These are phyloP conservation scores for Macrosoma leucophasiata DNA, from an alignment of 2,888 invertebrate genomes.

Conservation along the genomic window DNA sequence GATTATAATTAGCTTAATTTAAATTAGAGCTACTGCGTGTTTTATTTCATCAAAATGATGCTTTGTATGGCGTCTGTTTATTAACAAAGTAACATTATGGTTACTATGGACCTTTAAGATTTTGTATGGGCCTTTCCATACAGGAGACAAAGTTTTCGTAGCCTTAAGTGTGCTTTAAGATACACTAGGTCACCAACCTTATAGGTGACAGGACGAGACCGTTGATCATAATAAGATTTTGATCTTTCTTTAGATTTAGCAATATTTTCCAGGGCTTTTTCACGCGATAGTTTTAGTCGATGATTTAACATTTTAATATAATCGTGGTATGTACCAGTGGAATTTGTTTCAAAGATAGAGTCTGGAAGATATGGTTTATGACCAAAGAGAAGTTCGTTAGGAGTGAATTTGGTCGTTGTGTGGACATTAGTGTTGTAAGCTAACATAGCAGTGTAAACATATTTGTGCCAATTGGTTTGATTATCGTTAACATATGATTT, in stretches of 20 bases:
- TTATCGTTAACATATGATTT: slow-evolving; percentile 20
- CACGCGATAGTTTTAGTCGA: slow-evolving; percentile 25
- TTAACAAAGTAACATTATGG: slow-evolving; percentile 23
- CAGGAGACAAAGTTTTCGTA: slow-evolving; percentile 24
- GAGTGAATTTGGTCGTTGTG: slow-evolving; percentile 14
- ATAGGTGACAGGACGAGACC: slow-evolving; percentile 13
- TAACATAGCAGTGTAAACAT: slow-evolving; percentile 23
- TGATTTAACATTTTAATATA: slow-evolving; percentile 28
- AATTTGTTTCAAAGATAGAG: slow-evolving; percentile 1
- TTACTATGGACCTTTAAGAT: slow-evolving; percentile 26
- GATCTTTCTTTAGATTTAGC: slow-evolving; percentile 27
- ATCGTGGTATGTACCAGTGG: slow-evolving; percentile 20
- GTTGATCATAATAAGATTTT: slow-evolving; percentile 27
- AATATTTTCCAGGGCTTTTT: slow-evolving; percentile 28
- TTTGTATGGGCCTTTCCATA: slow-evolving; percentile 31
- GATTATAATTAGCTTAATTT: no score
- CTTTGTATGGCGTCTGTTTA: slow-evolving; percentile 22
- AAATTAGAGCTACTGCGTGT: no score
- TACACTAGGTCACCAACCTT: slow-evolving; percentile 26
- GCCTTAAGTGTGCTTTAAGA: slow-evolving; percentile 22
- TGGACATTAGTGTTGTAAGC: slow-evolving; percentile 23
- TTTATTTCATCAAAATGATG: slow-evolving; percentile 25
- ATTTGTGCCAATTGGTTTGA: slow-evolving; percentile 19
- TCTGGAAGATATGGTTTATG: slow-evolving; percentile 14
- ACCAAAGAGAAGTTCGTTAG: slow-evolving; percentile 16